Base-by-base conservation (phyloP, 2,888 invertebrate species). In the Zygogramma bicolorata region DNA sequence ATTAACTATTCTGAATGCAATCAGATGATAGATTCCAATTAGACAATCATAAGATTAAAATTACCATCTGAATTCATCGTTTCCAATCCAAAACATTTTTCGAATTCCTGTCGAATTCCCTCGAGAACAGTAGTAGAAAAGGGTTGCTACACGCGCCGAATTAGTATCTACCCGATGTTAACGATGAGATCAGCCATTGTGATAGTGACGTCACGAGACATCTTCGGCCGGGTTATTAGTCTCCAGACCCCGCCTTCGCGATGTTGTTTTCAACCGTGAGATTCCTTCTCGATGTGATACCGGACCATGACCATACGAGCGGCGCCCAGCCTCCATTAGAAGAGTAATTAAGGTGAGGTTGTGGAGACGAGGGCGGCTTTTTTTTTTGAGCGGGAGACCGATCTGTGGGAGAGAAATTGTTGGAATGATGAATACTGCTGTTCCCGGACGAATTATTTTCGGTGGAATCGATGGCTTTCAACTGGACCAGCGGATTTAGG, bases 221-320 rank as follows among this genome's bases (percentile, higher is more conserved):
- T 79, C 78, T 77, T 77, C 76, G 76, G 79, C 74, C 81, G 82
- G 83, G 84, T 84, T 83, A 84, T 83, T 83, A 85, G 76, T 79
- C 81, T 80, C 72, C 76, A 80, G 76, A 82, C 84, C 77, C 83
- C 85, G 83, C 85, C 85, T 82, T 79, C 78, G 77, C 77, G 74
- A 74, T 79, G 75, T 77, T 79, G 72, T 77, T 79, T 73, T 71
- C 75, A 62, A 58, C 70, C 57, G 74, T 65, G 74, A 70, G 70
- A 71, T 74, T 68, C 68, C 38, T 68, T 61, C 49, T 53, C 38
- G 61, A 25, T 40, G 38, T 57, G 34, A 53, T 34, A 20, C 62
- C 71, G 69, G 67, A 73, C 75, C 69, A 63, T 67, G 74, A 73
- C 59, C 74, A 73, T 69, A 71, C 70, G 70, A 73, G 74, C 70